Percentiles rank a stretch among this genome's conserved stretches.
These are phyloP conservation scores for Drosophila arizonae DNA, from an alignment of 1,140 invertebrate genomes.

Conservation along the genomic window DNA sequence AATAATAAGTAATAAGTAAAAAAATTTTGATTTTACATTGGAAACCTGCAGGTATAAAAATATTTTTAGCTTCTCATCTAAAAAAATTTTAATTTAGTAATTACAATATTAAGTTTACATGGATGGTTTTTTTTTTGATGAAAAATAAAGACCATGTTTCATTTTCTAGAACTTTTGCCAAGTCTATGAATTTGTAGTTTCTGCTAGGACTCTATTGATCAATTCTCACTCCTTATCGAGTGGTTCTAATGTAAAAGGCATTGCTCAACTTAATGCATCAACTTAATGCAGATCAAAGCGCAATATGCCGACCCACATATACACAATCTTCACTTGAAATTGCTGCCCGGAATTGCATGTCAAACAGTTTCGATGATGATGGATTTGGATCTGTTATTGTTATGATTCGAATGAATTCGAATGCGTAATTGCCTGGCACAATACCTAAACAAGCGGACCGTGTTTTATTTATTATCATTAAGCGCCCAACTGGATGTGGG, in stretches of 20 bases:
- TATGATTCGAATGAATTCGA: slow-evolving; percentile 75
- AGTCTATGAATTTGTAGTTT: too few relatives aligned
- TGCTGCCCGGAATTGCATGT: slow-evolving; percentile 54
- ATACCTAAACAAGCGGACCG: slow-evolving; percentile 44
- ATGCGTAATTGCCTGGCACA: slow-evolving; percentile 60
- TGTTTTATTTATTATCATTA: slow-evolving; percentile 69
- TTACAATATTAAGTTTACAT: too few relatives aligned
- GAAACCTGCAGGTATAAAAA: too few relatives aligned
- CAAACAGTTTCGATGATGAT: slow-evolving; percentile 67
- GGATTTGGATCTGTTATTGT: slow-evolving; percentile 72
- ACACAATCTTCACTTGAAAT: slow-evolving; percentile 38
- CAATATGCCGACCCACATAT: slow-evolving; percentile 15
- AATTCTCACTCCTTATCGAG: slow-evolving; percentile 14
- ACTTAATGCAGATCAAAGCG: slow-evolving; percentile 50
- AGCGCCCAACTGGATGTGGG: not conserved
- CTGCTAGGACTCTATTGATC: not conserved
- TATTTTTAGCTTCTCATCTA: too few relatives aligned
- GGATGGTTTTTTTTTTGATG: too few relatives aligned
- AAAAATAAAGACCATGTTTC: too few relatives aligned
- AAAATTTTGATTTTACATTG: too few relatives aligned
- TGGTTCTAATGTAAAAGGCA: slow-evolving; percentile 20
- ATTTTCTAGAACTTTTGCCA: too few relatives aligned
- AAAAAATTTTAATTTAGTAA: too few relatives aligned
- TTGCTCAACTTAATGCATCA: slow-evolving; percentile 38
- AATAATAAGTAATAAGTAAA: too few relatives aligned